These are phyloP conservation scores for Stenoptilia bipunctidactyla DNA, from an alignment of 2,888 invertebrate genomes.

Conservation along the genomic window DNA sequence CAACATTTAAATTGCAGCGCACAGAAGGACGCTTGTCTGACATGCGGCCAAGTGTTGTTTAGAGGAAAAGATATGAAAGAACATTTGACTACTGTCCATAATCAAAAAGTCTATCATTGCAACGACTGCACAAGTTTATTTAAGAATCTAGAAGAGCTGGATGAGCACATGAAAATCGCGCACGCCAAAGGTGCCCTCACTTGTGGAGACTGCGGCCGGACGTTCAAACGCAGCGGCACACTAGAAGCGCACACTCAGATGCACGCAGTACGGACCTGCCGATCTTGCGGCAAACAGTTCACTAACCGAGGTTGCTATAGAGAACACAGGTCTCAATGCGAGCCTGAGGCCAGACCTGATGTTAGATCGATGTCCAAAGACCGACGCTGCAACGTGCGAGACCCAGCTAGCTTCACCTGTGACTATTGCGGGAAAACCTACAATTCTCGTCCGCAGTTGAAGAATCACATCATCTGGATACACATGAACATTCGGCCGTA, in stretches of 20 bases:
- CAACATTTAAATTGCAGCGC: conserved; percentile 50
- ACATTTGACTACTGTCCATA: conserved; percentile 33
- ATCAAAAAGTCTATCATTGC: conserved; percentile 27
- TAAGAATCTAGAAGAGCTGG: conserved; percentile 23
- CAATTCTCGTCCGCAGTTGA: conserved; percentile 42
- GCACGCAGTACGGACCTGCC: conserved; percentile 50
- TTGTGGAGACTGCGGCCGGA: conserved; percentile 45
- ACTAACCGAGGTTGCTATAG: conserved; percentile 50
- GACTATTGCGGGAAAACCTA: conserved; percentile 51
- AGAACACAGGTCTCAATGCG: conserved; percentile 45
- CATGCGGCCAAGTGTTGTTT: conserved; percentile 32
- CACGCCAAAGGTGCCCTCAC: conserved; percentile 35
- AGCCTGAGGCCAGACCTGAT: conserved; percentile 47
- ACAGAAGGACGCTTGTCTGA: conserved; percentile 42
- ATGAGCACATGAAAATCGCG: conserved; percentile 29
- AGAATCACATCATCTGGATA: conserved; percentile 61
- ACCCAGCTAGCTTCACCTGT: conserved; percentile 47
- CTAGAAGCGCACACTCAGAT: conserved; percentile 47
- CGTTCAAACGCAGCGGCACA: conserved; percentile 33
- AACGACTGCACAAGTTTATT: conserved; percentile 39
- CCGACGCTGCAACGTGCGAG: conserved; percentile 44
- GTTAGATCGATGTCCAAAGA: conserved; percentile 28
- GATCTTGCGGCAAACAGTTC: conserved; percentile 44
- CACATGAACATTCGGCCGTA: conserved; percentile 59
- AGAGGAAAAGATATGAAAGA: conserved; percentile 37